Evolutionary conservation across 1,140 invertebrate genomes (phyloP), one percentile per base, ranked within the genome.

Genomic region (Caenorhabditis remanei): DNA sequence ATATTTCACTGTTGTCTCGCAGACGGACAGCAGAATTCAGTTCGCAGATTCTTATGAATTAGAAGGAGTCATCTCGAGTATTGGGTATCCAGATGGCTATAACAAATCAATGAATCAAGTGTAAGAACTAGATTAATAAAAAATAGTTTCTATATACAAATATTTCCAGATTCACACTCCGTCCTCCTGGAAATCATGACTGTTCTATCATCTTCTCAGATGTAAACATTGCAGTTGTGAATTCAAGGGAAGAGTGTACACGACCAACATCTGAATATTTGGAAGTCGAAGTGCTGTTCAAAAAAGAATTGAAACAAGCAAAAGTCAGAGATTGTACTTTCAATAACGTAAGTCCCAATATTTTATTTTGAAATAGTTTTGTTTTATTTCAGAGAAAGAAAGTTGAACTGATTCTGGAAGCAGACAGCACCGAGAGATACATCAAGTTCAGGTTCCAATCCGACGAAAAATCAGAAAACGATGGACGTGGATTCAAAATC

Each of bases 401-500:
- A 4, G 41, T 41, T 46, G 67, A 75, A 46, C 19, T 75, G 19
- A 75, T 75, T 46, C 13, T 75, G 9, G 41, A 46, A 46, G 67
- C 67, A 7, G 67, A 75, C 19, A 75, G 41, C 67, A 75, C 21
- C 46, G 67, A 75, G 11, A 16, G 67, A 46, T 75, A 48, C n/a
- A n/a, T 75, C n/a, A 75, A 43, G 46, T 88, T 90, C 46, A 84
- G 83, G 46, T 90, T 90, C 61, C 71, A 65, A 21, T 53, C 89
- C 8, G 90, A 90, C 63, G 61, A 48, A 7, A 71, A 89, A 24
- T n/a, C 83, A 41, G 75, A 85, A 21, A 90, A 90, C 85, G 87
- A 90, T 84, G 90, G 90, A 24, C 43, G 41, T 19, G 90, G 90
- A 6, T 91, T 90, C 86, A 63, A 88, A 50, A 65, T 90, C n/a